Evolutionary conservation across 2,888 invertebrate genomes (phyloP).

Genomic region (Alentia gelatinosa): DNA sequence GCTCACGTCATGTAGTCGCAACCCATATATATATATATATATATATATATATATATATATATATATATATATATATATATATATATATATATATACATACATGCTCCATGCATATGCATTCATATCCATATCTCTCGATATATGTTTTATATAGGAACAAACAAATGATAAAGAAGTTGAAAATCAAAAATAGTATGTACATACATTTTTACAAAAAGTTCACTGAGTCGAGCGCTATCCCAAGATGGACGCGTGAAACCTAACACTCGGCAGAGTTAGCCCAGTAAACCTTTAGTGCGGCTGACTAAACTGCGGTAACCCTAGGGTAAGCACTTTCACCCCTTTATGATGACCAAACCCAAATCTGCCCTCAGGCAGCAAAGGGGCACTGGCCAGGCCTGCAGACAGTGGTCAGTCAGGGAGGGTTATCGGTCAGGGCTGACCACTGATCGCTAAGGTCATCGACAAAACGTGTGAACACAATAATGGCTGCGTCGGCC

Average conservation of each 20-base stretch:
- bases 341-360: neutral
- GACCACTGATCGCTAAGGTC: neutral
- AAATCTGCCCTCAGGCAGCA: neutral
- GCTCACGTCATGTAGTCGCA: too few species aligned
- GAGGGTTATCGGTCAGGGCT: neutral
- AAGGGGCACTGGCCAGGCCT: neutral
- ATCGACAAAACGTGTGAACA: conserved; percentile 2
- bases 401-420: neutral
- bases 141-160: too few species aligned
- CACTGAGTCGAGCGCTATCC: too few species aligned
- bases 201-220: too few species aligned
- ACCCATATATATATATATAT: too few species aligned
- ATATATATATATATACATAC: too few species aligned
- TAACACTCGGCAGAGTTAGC: neutral
- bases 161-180: too few species aligned
- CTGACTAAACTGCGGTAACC: neutral
- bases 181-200: too few species aligned
- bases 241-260: neutral
- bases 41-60: too few species aligned
- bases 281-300: neutral
- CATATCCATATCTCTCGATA: too few species aligned
- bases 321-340: neutral
- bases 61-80: too few species aligned
- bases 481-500: neutral
- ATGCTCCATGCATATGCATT: too few species aligned